Evolutionary conservation across 2,113 vertebrate genomes (phyloP).

Genomic region (Leiothrix lutea): DNA sequence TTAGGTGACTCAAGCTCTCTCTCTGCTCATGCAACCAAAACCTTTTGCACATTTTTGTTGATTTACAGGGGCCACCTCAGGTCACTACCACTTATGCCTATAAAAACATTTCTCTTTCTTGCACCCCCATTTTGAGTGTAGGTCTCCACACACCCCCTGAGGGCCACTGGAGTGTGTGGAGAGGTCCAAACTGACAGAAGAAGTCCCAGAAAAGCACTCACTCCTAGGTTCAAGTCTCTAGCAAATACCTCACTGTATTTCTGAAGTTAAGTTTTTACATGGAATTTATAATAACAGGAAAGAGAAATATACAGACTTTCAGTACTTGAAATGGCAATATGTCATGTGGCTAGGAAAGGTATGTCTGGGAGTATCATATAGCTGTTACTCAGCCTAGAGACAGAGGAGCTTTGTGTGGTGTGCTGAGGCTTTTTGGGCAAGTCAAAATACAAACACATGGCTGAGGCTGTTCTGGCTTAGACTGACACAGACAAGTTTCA

Average conservation of each 20-base stretch:
- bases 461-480: constrained; percentile 32
- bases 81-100: background rate
- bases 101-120: background rate
- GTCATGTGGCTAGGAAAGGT: constrained; percentile 74
- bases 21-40: background rate
- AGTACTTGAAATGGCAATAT: constrained; percentile 70
- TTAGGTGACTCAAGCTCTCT: background rate
- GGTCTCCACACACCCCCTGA: background rate
- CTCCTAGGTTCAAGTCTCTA: constrained; percentile 27
- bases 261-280: constrained; percentile 52
- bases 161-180: background rate
- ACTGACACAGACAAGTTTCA: constrained; percentile 43
- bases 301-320: constrained; percentile 79
- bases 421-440: constrained; percentile 25
- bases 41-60: background rate
- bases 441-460: constrained; percentile 57
- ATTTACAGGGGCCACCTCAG: constrained; percentile 19
- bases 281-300: constrained; percentile 81
- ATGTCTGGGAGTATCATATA: constrained; percentile 80
- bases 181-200: background rate
- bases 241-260: constrained; percentile 53
- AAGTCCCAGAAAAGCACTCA: background rate
- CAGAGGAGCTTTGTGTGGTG: constrained; percentile 75
- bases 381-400: constrained; percentile 69
- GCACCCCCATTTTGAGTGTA: background rate